phyloP scores from a whole-genome alignment of 2,888 invertebrate genomes.

The Dorcus hopei region DNA sequence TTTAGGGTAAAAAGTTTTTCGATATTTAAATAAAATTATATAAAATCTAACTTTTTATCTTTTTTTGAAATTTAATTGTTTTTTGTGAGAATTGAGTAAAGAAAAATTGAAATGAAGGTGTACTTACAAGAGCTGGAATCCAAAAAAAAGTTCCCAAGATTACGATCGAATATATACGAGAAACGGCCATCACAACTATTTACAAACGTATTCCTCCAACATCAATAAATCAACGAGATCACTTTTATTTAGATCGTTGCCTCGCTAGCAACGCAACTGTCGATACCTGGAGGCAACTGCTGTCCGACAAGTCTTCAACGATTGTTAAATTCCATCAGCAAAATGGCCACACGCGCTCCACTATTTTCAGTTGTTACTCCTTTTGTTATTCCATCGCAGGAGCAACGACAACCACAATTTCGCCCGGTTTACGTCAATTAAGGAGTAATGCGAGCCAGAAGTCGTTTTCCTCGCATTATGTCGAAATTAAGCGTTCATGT shows the following conservation, averaged over 20 bases:
- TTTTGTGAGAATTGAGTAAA: no score
- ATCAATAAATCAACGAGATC: background rate
- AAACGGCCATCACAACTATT: background rate
- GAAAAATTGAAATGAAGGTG: no score
- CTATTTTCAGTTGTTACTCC: constrained; percentile 1
- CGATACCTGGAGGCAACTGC: background rate
- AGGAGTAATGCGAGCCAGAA: no score
- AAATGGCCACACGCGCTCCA: background rate
- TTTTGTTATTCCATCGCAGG: no score
- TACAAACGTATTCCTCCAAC: background rate
- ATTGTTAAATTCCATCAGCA: constrained; percentile 2
- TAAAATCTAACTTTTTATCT: no score
- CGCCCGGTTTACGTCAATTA: no score
- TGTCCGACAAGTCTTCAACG: background rate
- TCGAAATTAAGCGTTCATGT: no score
- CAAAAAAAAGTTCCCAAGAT: background rate
- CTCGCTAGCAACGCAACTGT: background rate
- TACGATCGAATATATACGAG: background rate
- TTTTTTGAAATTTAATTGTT: no score
- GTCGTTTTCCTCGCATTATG: no score
- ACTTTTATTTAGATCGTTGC: background rate
- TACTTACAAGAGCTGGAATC: background rate
- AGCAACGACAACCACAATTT: no score
- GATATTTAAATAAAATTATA: no score
- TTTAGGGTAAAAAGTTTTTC: no score